Evolutionary conservation across 2,888 invertebrate species (phyloP), one percentile per base, ranked within the genome.

Genomic region (Lithophane semibrunnea): DNA sequence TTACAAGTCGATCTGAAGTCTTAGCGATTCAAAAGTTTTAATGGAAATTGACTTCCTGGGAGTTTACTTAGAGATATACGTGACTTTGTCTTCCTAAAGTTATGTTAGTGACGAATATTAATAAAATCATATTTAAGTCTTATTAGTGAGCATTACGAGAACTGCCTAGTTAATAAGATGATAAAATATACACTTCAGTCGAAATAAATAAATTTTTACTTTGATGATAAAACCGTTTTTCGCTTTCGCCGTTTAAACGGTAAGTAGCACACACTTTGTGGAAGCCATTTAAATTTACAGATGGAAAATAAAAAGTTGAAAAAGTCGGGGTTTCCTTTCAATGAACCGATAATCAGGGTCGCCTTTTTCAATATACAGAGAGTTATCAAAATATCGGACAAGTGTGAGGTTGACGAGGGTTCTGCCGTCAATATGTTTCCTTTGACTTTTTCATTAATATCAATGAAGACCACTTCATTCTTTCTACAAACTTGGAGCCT

Each of bases 301-400:
- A 79, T 80, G 80, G 69, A 72, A 84, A 79, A 87, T 80, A 83
- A 80, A 81, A 84, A 77, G 73, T 80, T 81, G 72, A 71, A 77
- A 76, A 78, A 68, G 68, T 86, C 65, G 77, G 67, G 76, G 74
- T 73, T 80, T 66, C 75, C 60, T 87, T 88, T 85, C 87, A 88
- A 87, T 87, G 79, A 82, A 76, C 79, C 79, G 66, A 87, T 88
- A 88, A 88, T 88, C 88, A 88, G 86, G 87, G 88, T 85, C 85
- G 73, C 79, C 80, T 75, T 80, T 88, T 87, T 88, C 88, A 87
- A 87, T 87, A 87, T 85, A 82, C 74, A 79, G 73, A 42, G 79
- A 82, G 83, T 87, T 88, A 87, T 87, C 88, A 87, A 87, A 88
- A 88, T 67, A 83, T 79, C 76, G 67, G 63, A 68, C 88, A 82